Conservation (phyloP, 2,113 vertebrate species). For the Prunella fulvescens region DNA sequence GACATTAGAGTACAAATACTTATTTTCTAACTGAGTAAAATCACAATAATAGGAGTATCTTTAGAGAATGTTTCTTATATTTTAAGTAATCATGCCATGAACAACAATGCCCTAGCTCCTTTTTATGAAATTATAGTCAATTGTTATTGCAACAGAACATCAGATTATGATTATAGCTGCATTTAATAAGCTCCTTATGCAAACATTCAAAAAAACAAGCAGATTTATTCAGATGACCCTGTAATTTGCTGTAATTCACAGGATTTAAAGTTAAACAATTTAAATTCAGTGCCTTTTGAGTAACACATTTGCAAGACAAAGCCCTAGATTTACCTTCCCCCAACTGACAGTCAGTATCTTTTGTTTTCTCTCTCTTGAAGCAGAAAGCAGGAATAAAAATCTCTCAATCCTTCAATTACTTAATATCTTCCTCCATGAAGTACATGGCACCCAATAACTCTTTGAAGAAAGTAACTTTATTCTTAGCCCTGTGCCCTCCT, state of each 20-base stretch:
- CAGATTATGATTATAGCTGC: neutral
- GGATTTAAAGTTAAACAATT: neutral
- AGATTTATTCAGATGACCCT: neutral
- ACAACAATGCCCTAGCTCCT: neutral
- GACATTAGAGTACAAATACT: neutral
- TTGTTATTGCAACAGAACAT: neutral
- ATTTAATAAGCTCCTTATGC: neutral
- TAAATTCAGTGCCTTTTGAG: neutral
- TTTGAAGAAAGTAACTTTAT: neutral
- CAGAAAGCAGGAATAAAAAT: neutral
- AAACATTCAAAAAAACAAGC: neutral
- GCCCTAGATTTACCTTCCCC: neutral
- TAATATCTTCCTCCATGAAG: neutral
- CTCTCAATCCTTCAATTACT: neutral
- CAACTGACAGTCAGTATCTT: neutral
- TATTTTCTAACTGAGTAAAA: neutral
- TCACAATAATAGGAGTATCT: neutral
- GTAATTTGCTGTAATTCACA: neutral
- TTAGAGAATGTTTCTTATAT: neutral
- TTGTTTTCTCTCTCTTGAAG: neutral
- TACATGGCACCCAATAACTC: neutral
- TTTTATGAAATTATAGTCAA: neutral
- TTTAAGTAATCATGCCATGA: neutral
- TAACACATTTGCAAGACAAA: neutral
- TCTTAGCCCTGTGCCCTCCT: neutral